These are phyloP conservation scores for Ciconia nigra DNA, from an alignment of 2,797 vertebrate genomes.

Conservation along the genomic window DNA sequence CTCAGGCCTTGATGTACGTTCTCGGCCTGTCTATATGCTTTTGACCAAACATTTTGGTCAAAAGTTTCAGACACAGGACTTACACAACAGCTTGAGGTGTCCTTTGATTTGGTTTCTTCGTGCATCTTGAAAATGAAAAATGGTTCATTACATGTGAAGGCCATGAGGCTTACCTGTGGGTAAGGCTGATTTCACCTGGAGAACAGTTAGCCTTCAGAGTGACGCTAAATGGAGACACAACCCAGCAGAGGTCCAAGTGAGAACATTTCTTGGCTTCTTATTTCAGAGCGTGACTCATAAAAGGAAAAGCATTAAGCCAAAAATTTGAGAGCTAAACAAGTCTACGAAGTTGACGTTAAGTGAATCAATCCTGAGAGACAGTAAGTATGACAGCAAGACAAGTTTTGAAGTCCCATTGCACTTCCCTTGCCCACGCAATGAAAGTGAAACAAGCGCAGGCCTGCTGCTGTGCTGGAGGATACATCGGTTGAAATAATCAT, in stretches of 20 bases:
- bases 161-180: background rate
- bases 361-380: background rate
- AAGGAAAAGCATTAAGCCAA: background rate
- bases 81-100: background rate
- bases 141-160: background rate
- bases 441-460: background rate
- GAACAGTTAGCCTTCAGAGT: background rate
- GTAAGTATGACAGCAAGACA: background rate
- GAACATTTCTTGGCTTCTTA: background rate
- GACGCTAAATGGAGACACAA: background rate
- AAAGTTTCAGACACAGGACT: background rate
- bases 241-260: background rate
- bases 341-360: background rate
- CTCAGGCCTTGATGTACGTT: background rate
- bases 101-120: background rate
- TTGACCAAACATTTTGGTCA: background rate
- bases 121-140: background rate
- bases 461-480: background rate
- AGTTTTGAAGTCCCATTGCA: background rate
- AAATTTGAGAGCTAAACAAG: background rate
- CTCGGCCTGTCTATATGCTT: background rate
- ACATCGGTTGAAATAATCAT: background rate
- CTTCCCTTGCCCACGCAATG: background rate
- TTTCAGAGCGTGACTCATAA: background rate
- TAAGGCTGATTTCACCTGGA: background rate